A percentile compares a stretch with the other conserved stretches of the same genome.
Conservation (phyloP, 1,140 invertebrate species). For the Lasaia peninsularis region DNA sequence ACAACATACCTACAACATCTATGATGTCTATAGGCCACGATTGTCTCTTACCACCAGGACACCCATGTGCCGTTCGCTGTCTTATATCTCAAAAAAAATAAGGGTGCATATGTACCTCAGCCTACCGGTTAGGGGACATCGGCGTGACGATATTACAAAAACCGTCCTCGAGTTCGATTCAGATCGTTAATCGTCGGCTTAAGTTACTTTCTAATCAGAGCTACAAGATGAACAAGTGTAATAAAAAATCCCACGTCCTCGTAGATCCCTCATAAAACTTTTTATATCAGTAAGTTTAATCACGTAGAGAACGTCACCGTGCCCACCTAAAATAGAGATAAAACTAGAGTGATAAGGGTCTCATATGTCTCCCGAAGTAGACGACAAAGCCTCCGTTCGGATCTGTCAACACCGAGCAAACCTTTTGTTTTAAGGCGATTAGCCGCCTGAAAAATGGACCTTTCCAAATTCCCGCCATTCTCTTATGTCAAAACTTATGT, state of each 20-base stretch:
- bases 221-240: not conserved
- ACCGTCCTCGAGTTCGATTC: too few relatives aligned
- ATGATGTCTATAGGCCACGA: too few relatives aligned
- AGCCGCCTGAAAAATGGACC: constrained; percentile 22
- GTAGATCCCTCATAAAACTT: not conserved
- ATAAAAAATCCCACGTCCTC: not conserved
- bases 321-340: not conserved
- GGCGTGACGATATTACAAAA: too few relatives aligned
- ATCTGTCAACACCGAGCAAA: constrained; percentile 19
- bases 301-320: not conserved
- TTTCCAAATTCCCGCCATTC: not conserved
- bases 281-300: constrained; percentile 1
- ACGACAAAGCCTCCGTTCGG: constrained; percentile 24
- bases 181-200: too few relatives aligned
- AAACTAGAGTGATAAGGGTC: constrained; percentile 1
- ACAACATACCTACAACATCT: too few relatives aligned
- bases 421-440: constrained; percentile 24
- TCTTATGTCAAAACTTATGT: not conserved
- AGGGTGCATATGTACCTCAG: too few relatives aligned
- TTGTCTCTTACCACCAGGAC: too few relatives aligned
- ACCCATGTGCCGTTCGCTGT: too few relatives aligned
- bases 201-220: not conserved
- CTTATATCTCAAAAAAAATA: too few relatives aligned
- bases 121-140: too few relatives aligned
- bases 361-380: not conserved